phyloP scores from a whole-genome alignment of 2,113 vertebrate species.

The Lampris incognitus region DNA sequence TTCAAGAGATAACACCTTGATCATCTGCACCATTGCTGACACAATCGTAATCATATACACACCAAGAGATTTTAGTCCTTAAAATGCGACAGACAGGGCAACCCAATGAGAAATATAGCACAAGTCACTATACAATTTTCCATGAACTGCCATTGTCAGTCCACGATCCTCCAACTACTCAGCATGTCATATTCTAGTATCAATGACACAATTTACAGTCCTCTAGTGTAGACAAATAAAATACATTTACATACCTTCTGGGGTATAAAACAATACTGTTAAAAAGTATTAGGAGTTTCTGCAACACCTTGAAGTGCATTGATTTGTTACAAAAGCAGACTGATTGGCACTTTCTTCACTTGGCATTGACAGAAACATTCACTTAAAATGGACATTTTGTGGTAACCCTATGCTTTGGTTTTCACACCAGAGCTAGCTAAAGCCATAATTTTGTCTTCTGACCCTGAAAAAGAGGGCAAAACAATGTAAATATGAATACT shows the following conservation, averaged over 20 bases:
- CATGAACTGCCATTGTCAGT: background rate
- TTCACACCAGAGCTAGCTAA: conserved; percentile 95
- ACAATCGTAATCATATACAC: conserved; percentile 17
- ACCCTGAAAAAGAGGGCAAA: conserved; percentile 81
- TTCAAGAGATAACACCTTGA: conserved; percentile 11
- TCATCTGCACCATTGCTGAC: conserved; percentile 5
- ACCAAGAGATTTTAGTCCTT: conserved; percentile 9
- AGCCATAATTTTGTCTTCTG: conserved; percentile 97
- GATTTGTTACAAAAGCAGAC: conserved; percentile 46
- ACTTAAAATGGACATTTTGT: conserved; percentile 9
- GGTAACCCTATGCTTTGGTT: conserved; percentile 78
- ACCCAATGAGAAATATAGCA: conserved; percentile 20
- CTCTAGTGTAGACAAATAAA: conserved; percentile 41
- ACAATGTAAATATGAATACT: background rate
- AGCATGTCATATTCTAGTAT: conserved; percentile 37
- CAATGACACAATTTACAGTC: conserved; percentile 44
- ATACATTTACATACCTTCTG: conserved; percentile 57
- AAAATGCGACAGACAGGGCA: background rate
- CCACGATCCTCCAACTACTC: conserved; percentile 30
- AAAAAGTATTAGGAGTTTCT: conserved; percentile 53
- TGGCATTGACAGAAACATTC: conserved; percentile 13
- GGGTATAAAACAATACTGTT: conserved; percentile 63
- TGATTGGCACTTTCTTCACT: conserved; percentile 52
- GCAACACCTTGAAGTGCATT: conserved; percentile 36
- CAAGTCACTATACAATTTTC: conserved; percentile 35